These are phyloP conservation scores for Magallana angulata DNA, from an alignment of 1,140 invertebrate genomes.

Conservation along the genomic window DNA sequence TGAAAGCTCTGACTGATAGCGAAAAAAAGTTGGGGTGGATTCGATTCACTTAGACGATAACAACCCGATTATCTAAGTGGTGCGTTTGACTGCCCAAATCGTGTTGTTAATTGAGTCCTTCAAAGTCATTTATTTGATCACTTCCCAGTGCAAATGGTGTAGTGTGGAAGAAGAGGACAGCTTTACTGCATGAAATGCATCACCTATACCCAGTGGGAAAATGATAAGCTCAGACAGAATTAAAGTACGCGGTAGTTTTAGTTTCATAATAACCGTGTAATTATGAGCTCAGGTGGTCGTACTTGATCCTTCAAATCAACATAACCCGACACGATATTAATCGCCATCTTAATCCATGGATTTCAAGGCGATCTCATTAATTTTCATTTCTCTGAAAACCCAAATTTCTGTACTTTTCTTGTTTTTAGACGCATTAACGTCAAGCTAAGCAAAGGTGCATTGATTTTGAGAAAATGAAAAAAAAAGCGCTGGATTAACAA, in stretches of 20 bases:
- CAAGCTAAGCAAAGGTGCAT: neutral
- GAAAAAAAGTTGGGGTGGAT: neutral
- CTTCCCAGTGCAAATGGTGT: neutral
- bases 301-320: neutral
- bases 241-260: neutral
- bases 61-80: neutral
- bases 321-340: neutral
- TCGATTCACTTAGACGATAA: neutral
- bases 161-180: neutral
- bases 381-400: neutral
- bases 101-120: neutral
- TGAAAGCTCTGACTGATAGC: neutral
- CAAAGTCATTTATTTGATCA: neutral
- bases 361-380: neutral
- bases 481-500: neutral
- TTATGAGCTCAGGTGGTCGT: neutral
- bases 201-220: neutral
- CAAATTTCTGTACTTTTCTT: neutral
- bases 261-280: neutral
- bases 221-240: neutral
- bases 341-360: neutral
- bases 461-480: neutral
- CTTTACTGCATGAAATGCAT: neutral
- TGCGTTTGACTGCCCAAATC: constrained; percentile 1
- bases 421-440: neutral